Evolutionary conservation across 2,797 vertebrate genomes (phyloP), one percentile per base, ranked within the genome.

Genomic region (Etheostoma nigrum): DNA sequence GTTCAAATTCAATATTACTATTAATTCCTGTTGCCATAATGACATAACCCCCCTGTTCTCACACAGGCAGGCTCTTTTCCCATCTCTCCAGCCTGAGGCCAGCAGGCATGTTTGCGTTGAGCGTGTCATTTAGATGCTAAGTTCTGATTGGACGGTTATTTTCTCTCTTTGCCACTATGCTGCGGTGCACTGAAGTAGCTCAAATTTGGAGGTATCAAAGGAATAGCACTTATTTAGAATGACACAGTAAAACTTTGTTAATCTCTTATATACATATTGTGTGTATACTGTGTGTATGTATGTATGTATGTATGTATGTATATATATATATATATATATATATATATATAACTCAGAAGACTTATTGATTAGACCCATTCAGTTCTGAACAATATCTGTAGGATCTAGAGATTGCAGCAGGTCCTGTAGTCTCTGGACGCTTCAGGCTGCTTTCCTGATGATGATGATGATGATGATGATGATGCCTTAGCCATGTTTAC

Each of bases 401-500:
- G 3, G 19, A 15, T 52, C 10, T n/a, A 4, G 27, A 9, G 16
- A 60, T 27, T 15, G 8, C 7, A 54, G 44, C 9, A 44, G 44
- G 49, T 36, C 21, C 19, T 45, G 1, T 48, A 23, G 30, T 67
- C 16, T 67, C 18, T 74, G 23, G 18, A 47, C 68, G 27, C 23
- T 71, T 70, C 45, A 23, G 44, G 64, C 63, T 48, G 13, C 13
- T 57, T 48, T 76, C 42, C 19, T 49, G 55, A 45, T 27, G 51
- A 64, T 33, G 55, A 63, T 60, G 72, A 69, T 71, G 60, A 27
- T 49, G 55, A 45, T 27, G 51, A 64, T 33, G 55, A 63, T 60
- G 72, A 69, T 71, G 60, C 8, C 18, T 64, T 7, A 68, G 59
- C 76, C 70, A 71, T 83, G 25, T 78, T 74, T 83, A 44, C 63